Percentiles rank a stretch among this genome's conserved stretches.
Conservation (phyloP, 2,888 invertebrate genomes). For the Zhuqinia jingwanae region DNA sequence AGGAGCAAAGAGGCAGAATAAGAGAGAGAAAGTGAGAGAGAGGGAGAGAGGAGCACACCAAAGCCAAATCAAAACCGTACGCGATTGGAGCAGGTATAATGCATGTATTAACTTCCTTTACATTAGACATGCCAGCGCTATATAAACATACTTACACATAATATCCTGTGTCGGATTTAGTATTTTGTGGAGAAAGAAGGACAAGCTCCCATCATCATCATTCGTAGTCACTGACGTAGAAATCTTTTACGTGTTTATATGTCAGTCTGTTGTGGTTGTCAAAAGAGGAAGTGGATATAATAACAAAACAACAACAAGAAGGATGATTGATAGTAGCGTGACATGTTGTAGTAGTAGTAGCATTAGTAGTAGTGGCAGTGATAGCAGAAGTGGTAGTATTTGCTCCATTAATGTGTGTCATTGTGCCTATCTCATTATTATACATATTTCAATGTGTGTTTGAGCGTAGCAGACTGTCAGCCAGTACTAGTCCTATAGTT, state of each 20-base stretch:
- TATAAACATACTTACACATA: neutral
- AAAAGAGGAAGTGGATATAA: slow-evolving; percentile 28
- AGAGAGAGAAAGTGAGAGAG: neutral
- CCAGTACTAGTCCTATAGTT: too few relatives aligned
- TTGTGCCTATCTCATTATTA: slow-evolving; percentile 6
- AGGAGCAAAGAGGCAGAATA: neutral
- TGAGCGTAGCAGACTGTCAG: too few relatives aligned
- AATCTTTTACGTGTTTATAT: slow-evolving; percentile 40
- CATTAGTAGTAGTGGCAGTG: neutral
- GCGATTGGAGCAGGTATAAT: neutral
- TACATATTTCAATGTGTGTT: neutral
- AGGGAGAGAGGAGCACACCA: neutral
- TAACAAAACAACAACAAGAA: slow-evolving; percentile 39
- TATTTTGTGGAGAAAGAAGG: too few relatives aligned
- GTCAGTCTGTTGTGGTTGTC: slow-evolving; percentile 40
- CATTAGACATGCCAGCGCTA: neutral
- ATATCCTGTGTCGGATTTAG: neutral
- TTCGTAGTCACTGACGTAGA: slow-evolving; percentile 34
- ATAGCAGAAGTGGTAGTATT: neutral
- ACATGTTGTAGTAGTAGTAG: slow-evolving; percentile 27
- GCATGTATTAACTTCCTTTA: neutral
- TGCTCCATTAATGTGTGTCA: slow-evolving; percentile 33
- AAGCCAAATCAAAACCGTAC: too few relatives aligned
- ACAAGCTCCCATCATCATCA: too few relatives aligned
- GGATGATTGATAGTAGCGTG: slow-evolving; percentile 53